phyloP scores from a whole-genome alignment of 1,140 invertebrate species.

The Drosophila littoralis region DNA sequence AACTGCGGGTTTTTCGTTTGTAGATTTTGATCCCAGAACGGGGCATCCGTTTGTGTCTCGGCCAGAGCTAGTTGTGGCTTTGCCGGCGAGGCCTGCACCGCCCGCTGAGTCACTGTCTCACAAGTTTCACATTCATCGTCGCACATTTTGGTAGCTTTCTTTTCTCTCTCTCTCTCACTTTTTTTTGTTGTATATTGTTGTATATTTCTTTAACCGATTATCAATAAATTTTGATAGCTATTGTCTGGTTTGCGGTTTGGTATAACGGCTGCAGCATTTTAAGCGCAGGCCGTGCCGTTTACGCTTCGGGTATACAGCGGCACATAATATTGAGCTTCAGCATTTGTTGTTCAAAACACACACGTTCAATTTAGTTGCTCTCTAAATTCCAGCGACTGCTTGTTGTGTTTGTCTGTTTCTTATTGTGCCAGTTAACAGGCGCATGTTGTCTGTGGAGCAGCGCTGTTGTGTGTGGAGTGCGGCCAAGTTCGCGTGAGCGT shows the following conservation, averaged over 20 bases:
- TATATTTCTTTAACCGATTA: slow-evolving; percentile 18
- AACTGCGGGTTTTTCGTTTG: not conserved
- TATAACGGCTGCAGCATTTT: slow-evolving; percentile 39
- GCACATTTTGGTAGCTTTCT: slow-evolving; percentile 76
- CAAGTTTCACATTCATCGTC: slow-evolving; percentile 69
- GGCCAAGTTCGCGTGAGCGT: not conserved
- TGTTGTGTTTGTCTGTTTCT: slow-evolving; percentile 12
- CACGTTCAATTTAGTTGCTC: slow-evolving; percentile 41
- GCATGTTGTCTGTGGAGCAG: slow-evolving; percentile 7
- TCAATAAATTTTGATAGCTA: slow-evolving; percentile 38
- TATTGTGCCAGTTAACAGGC: slow-evolving; percentile 17
- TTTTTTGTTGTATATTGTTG: not conserved
- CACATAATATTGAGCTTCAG: slow-evolving; percentile 44
- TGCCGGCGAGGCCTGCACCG: slow-evolving; percentile 27
- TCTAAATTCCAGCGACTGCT: slow-evolving; percentile 46
- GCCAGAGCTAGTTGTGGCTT: not conserved
- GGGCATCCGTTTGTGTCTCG: not conserved
- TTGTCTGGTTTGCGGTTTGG: slow-evolving; percentile 14
- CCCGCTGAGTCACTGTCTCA: slow-evolving; percentile 38
- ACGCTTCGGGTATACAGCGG: slow-evolving; percentile 25
- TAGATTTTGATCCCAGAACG: not conserved
- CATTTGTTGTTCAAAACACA: slow-evolving; percentile 44
- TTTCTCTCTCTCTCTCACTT: slow-evolving; percentile 26
- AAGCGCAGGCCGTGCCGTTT: slow-evolving; percentile 23
- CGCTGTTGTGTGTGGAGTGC: not conserved